A percentile compares a stretch with the other conserved stretches of the same genome.
phyloP scores from a whole-genome alignment of 2,113 vertebrate species.

The Rissa tridactyla region DNA sequence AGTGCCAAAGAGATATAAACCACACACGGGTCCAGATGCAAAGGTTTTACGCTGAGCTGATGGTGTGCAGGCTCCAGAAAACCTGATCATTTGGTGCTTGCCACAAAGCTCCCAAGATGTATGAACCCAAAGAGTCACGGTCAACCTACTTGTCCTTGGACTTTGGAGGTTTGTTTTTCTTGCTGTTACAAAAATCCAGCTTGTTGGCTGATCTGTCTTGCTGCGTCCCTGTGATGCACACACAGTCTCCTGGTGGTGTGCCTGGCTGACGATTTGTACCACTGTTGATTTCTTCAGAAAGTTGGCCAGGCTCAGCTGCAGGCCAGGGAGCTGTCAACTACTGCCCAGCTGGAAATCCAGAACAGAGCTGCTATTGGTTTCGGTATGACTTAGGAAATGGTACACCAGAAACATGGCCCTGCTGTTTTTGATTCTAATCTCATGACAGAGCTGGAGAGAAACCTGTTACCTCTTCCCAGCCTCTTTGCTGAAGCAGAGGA shows the following conservation, averaged over 20 bases:
- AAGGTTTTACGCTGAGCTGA: neutral
- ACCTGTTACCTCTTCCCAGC: neutral
- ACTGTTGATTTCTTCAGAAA: neutral
- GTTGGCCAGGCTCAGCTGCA: neutral
- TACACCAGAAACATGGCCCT: neutral
- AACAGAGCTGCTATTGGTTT: neutral
- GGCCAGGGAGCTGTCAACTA: neutral
- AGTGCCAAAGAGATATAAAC: neutral
- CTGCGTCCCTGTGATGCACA: neutral
- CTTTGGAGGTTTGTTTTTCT: neutral
- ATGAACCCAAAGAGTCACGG: neutral
- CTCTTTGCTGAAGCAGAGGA: neutral
- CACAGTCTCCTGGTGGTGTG: neutral
- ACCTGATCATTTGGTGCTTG: neutral
- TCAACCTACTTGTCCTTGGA: neutral
- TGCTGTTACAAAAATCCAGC: neutral
- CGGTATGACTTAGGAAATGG: neutral
- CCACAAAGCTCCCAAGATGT: neutral
- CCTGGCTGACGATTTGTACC: neutral
- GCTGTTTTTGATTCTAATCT: neutral
- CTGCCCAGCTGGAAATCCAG: neutral
- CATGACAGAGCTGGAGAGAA: neutral
- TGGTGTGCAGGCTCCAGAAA: neutral
- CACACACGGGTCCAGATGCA: neutral
- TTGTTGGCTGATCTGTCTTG: neutral